Base-by-base conservation (phyloP, 2,888 invertebrate genomes). In the Carterocephalus palaemon region DNA sequence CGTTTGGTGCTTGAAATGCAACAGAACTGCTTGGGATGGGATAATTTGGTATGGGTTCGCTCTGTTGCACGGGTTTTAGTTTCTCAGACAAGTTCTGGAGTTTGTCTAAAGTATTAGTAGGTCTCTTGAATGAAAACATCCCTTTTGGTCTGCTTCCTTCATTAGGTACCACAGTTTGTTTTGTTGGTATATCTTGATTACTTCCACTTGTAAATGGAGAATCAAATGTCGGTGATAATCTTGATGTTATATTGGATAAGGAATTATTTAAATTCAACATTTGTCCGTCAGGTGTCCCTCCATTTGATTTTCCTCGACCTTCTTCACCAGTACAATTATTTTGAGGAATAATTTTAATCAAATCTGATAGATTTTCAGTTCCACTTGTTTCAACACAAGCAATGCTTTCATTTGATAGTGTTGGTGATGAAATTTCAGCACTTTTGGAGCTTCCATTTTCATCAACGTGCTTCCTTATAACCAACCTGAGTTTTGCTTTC, bases 401-500 rank as follows among this genome's bases (percentile, higher is more conserved):
- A 19, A 71, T 70, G 7, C 67, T 67, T 60, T 72, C 75, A 34
- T 48, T 64, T 13, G 61, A 53, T 34, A 54, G 65, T 46, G 60
- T 54, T 34, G 77, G 80, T 19, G 82, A 79, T 2, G 76, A 78
- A 9, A 72, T 76, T 37, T 61, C 59, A 17, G 46, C 37, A 23
- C 57, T 54, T 40, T 34, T 51, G 28, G 20, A 48, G 37, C 34
- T 58, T 43, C 53, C 17, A 12, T 56, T 85, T 85, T 8, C 83
- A n/a, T n/a, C n/a, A n/a, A n/a, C n/a, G n/a, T n/a, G n/a, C n/a
- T n/a, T 78, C 55, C 24, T 87, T 82, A 81, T 49, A 10, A 65
- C 64, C 39, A 55, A 57, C 68, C 89, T 91, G 2, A 92, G 74
- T 62, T 90, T 90, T 53, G 87, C 86, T 47, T 89, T 84, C 29